These are phyloP conservation scores for Benthosema pterotum DNA, from an alignment of 2,797 vertebrate species.

Conservation along the genomic window DNA sequence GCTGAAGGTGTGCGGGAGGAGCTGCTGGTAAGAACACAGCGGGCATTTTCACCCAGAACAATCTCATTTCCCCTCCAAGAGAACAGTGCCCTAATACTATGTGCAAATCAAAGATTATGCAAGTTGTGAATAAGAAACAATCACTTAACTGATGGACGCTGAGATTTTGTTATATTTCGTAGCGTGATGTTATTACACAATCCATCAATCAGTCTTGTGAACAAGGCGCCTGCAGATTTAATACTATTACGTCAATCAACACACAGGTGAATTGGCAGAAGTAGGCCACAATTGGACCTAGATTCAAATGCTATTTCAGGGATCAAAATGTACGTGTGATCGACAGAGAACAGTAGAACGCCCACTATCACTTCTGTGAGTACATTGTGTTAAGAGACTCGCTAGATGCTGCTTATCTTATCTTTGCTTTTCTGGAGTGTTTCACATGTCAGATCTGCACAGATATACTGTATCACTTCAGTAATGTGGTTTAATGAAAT, in stretches of 20 bases:
- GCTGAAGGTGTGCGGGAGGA: neutral
- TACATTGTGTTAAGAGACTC: slow-evolving; percentile 37
- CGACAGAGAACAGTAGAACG: slow-evolving; percentile 46
- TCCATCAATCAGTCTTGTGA: slow-evolving; percentile 5
- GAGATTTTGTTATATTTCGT: too few relatives aligned
- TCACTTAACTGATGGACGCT: too few relatives aligned
- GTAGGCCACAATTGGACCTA: slow-evolving; percentile 49
- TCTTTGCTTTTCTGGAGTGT: slow-evolving; percentile 45
- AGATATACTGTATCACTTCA: slow-evolving; percentile 59
- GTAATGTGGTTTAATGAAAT: slow-evolving; percentile 65
- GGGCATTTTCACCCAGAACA: neutral
- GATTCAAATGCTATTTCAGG: slow-evolving; percentile 50
- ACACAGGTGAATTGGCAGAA: slow-evolving; percentile 31
- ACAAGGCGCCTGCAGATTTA: slow-evolving; percentile 11
- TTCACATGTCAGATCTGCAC: slow-evolving; percentile 60
- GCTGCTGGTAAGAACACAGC: slow-evolving; percentile 2
- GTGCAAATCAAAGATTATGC: neutral
- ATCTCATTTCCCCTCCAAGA: too few relatives aligned
- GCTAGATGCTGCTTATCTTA: slow-evolving; percentile 38
- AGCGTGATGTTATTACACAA: neutral
- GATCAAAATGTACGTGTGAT: slow-evolving; percentile 31
- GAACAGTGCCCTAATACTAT: too few relatives aligned
- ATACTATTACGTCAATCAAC: slow-evolving; percentile 28
- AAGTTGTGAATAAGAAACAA: neutral
- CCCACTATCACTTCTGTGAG: slow-evolving; percentile 34